A percentile compares a stretch with the other conserved stretches of the same genome.
Evolutionary conservation across 2,113 vertebrate genomes (phyloP).

Genomic region (Elephantulus edwardii): DNA sequence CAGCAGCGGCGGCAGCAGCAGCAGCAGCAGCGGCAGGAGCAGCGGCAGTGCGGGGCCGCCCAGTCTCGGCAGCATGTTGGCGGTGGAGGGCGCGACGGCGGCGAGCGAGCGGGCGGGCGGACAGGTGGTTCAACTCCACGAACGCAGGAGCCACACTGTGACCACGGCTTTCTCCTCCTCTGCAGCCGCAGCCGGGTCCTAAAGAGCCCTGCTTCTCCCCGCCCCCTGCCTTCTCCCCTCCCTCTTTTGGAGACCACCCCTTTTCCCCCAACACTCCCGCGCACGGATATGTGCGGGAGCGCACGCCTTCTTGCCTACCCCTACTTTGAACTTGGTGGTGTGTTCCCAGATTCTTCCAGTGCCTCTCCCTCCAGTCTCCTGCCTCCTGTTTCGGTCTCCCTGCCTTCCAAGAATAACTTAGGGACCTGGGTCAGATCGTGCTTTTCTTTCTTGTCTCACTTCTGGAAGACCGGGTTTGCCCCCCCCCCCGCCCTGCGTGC

Average conservation of each 20-base stretch:
- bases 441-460: constrained; percentile 48
- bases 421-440: neutral
- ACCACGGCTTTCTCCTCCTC: constrained; percentile 54
- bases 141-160: constrained; percentile 63
- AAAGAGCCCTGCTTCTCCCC: constrained; percentile 70
- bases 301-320: constrained; percentile 41
- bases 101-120: constrained; percentile 38
- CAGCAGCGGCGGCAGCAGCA: constrained; percentile 70
- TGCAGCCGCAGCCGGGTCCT: constrained; percentile 47
- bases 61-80: constrained; percentile 65
- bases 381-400: neutral
- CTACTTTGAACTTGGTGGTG: neutral
- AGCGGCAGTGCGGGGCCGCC: constrained; percentile 47
- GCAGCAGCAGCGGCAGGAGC: constrained; percentile 65
- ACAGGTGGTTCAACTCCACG: constrained; percentile 57
- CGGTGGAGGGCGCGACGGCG: constrained; percentile 31
- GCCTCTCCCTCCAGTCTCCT: neutral
- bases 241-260: constrained; percentile 73
- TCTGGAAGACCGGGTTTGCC: constrained; percentile 11
- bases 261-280: constrained; percentile 41
- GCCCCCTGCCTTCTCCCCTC: constrained; percentile 70
- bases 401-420: neutral
- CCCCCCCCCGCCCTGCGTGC: constrained; percentile 4
- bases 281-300: constrained; percentile 42
- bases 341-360: neutral